These are phyloP conservation scores for Lonchura striata DNA, from an alignment of 2,113 vertebrate species.

Conservation along the genomic window DNA sequence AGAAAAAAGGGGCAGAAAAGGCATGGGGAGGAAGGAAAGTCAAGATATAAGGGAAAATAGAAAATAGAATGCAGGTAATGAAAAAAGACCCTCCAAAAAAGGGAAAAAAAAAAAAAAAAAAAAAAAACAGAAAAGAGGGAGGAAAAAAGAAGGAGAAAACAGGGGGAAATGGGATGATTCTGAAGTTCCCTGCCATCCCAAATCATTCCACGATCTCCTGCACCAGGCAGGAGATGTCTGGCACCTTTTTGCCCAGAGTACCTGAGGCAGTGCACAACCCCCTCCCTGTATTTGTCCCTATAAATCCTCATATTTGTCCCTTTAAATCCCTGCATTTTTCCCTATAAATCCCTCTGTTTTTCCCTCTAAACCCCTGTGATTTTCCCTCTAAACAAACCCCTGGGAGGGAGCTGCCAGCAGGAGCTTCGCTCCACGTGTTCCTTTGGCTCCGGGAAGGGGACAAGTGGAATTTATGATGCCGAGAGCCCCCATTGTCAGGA, in stretches of 20 bases:
- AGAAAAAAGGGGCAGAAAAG: too few species aligned
- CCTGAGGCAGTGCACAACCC: neutral
- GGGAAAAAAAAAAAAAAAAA: rapidly evolving
- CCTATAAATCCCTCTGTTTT: neutral
- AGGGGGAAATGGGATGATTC: rapidly evolving
- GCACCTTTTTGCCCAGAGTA: neutral
- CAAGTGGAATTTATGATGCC: neutral
- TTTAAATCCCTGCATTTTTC: neutral
- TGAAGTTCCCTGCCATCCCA: neutral
- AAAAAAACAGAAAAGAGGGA: rapidly evolving
- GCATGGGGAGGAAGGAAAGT: rapidly evolving
- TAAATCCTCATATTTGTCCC: neutral
- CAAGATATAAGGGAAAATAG: neutral
- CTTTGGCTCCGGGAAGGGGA: neutral
- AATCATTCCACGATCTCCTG: neutral
- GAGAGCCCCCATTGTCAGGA: neutral
- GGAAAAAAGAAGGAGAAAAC: rapidly evolving
- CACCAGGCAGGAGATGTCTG: neutral
- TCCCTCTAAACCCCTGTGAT: rapidly evolving
- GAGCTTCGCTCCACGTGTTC: neutral
- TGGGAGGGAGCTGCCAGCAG: neutral
- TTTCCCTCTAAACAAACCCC: neutral
- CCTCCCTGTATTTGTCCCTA: neutral
- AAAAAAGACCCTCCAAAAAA: neutral
- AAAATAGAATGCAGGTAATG: neutral